Conservation (phyloP, 2,113 vertebrate genomes). For the Dromiciops gliroides region DNA sequence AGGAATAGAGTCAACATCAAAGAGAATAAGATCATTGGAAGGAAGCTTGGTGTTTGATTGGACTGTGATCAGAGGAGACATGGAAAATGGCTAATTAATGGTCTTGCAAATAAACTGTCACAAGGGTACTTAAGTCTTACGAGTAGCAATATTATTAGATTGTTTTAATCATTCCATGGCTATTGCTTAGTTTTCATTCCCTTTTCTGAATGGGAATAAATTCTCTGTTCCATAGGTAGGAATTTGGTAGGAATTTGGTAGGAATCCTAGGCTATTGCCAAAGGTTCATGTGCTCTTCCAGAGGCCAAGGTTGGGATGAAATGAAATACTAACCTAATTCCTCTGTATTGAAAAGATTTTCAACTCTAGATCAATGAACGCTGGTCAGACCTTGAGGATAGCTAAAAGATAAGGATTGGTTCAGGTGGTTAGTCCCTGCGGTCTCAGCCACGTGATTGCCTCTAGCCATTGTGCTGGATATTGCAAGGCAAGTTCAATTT, state of each 20-base stretch:
- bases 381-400: neutral
- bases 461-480: neutral
- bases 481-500: neutral
- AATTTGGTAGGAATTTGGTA: neutral
- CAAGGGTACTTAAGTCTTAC: neutral
- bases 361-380: neutral
- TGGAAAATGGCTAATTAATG: neutral
- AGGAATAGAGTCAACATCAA: neutral
- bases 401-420: neutral
- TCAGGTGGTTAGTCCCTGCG: neutral
- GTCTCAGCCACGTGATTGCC: neutral
- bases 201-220: neutral
- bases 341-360: neutral
- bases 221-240: neutral
- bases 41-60: neutral
- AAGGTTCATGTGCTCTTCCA: neutral
- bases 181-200: neutral
- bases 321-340: neutral
- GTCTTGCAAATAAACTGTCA: neutral
- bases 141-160: neutral
- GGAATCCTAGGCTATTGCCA: neutral
- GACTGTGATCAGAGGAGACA: neutral
- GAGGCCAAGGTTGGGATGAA: neutral
- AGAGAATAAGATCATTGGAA: neutral
- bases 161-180: neutral